Evolutionary conservation across 2,888 invertebrate genomes (phyloP).

Genomic region (Netelia virgata): DNA sequence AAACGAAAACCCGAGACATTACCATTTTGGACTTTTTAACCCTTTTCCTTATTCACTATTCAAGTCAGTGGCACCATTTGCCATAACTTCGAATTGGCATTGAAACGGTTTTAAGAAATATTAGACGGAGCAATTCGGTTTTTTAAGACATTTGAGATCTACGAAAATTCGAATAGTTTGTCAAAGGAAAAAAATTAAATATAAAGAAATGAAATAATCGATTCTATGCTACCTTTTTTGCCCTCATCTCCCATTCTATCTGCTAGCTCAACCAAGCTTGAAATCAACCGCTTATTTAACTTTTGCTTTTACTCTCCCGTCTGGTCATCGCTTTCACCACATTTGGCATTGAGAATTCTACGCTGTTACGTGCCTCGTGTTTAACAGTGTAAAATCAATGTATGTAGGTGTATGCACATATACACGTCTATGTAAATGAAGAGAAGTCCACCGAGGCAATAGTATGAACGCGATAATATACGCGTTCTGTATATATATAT

Average conservation of each 20-base stretch:
- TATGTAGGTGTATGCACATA: not conserved
- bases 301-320: conserved; percentile 59
- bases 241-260: conserved; percentile 1
- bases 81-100: too few species aligned
- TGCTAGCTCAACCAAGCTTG: conserved; percentile 17
- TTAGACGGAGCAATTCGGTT: too few species aligned
- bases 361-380: conserved; percentile 29
- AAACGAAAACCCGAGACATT: too few species aligned
- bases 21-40: too few species aligned
- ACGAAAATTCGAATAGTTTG: not conserved
- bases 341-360: conserved; percentile 71
- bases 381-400: conserved; percentile 16
- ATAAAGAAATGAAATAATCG: not conserved
- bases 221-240: not conserved
- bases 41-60: too few species aligned
- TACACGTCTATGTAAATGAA: conserved; percentile 1
- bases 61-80: too few species aligned
- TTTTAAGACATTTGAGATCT: not conserved
- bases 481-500: conserved; percentile 4
- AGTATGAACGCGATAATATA: conserved; percentile 22
- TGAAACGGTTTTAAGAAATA: too few species aligned
- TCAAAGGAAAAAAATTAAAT: not conserved
- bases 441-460: conserved; percentile 14
- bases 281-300: conserved; percentile 35
- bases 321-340: conserved; percentile 69